Percentiles rank a stretch among this genome's conserved stretches.
These are phyloP conservation scores for Drosophila sturtevanti DNA, from an alignment of 1,140 invertebrate species.

Conservation along the genomic window DNA sequence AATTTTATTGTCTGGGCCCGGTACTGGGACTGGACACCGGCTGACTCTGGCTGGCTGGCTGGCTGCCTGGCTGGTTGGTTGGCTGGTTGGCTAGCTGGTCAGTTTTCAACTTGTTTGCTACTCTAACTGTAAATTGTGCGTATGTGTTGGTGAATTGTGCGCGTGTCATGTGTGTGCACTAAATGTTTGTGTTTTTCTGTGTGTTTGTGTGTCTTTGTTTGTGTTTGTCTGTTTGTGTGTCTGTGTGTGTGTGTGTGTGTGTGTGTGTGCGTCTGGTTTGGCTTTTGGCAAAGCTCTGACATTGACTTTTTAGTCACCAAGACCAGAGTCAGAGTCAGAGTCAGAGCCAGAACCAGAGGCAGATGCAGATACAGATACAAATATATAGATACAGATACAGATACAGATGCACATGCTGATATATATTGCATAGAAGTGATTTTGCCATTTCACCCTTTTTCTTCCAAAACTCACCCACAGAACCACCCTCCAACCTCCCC, in stretches of 20 bases:
- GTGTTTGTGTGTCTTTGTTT: slow-evolving; percentile 30
- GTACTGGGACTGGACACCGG: slow-evolving; percentile 43
- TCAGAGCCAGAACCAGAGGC: neutral
- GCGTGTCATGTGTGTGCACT: slow-evolving; percentile 49
- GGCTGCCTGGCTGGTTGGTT: neutral
- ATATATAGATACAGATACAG: neutral
- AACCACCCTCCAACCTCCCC: too few species aligned
- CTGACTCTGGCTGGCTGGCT: slow-evolving; percentile 1
- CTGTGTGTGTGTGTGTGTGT: slow-evolving; percentile 17
- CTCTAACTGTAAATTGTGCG: slow-evolving; percentile 68
- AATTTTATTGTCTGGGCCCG: slow-evolving; percentile 74
- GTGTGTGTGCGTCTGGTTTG: slow-evolving; percentile 9
- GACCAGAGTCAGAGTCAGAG: neutral
- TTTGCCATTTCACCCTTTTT: too few species aligned
- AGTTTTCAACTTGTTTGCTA: slow-evolving; percentile 65
- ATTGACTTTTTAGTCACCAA: slow-evolving; percentile 41
- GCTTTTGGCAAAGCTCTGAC: slow-evolving; percentile 26
- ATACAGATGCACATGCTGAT: neutral
- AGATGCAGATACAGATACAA: neutral
- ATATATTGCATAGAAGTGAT: neutral
- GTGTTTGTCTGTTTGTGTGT: slow-evolving; percentile 1
- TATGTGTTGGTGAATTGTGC: slow-evolving; percentile 64
- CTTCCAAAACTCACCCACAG: too few species aligned
- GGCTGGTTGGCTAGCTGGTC: slow-evolving; percentile 38
- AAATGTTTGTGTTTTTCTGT: neutral